A percentile compares a stretch with the other conserved stretches of the same genome.
Evolutionary conservation across 2,113 vertebrate genomes (phyloP).

Genomic region (Scomber colias): DNA sequence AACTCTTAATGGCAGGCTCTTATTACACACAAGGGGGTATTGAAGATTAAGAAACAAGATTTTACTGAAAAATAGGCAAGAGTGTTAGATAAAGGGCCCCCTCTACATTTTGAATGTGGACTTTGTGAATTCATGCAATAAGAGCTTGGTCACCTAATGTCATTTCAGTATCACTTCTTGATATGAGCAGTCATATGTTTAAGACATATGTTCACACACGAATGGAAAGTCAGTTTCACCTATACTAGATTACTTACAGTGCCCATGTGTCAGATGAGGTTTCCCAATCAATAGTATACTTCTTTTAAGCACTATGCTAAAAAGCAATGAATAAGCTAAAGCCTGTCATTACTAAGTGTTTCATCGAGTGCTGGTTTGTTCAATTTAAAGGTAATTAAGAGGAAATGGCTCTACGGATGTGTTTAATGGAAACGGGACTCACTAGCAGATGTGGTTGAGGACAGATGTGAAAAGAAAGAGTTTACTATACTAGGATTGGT

Average conservation of each 20-base stretch:
- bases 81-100: neutral
- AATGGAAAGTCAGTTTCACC: neutral
- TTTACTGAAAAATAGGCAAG: neutral
- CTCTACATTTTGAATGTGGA: neutral
- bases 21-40: neutral
- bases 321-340: conserved; percentile 17
- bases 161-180: neutral
- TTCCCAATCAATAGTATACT: neutral
- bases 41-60: neutral
- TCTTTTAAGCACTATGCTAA: neutral
- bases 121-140: neutral
- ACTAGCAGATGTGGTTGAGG: conserved; percentile 68
- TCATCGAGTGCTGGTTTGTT: conserved; percentile 62
- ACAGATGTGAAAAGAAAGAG: conserved; percentile 60
- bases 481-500: conserved; percentile 38
- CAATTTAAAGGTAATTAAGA: conserved; percentile 62
- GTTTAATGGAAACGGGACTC: conserved; percentile 36
- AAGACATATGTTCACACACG: neutral
- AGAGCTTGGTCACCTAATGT: neutral
- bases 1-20: neutral
- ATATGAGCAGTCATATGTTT: neutral
- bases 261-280: neutral
- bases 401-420: conserved; percentile 63
- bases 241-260: neutral
- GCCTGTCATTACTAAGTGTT: conserved; percentile 56